Evolutionary conservation across 2,888 invertebrate genomes (phyloP).

Genomic region (Lucinisca nassula): DNA sequence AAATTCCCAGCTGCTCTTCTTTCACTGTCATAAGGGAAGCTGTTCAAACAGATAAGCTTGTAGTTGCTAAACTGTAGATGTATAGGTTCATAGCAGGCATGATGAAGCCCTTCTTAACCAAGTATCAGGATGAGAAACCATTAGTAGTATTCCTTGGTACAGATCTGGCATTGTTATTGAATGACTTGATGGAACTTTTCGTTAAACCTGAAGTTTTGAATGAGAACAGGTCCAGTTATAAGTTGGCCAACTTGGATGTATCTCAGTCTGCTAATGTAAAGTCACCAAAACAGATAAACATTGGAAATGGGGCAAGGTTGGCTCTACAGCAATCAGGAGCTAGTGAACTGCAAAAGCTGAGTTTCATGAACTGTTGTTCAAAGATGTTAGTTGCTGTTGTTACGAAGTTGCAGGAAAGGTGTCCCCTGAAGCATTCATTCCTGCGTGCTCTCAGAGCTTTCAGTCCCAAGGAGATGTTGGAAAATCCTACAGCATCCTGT

Average conservation of each 20-base stretch:
- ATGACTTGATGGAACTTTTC: slow-evolving; percentile 9
- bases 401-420: background rate
- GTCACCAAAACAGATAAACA: background rate
- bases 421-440: slow-evolving; percentile 4
- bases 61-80: background rate
- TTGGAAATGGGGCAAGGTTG: slow-evolving; percentile 1
- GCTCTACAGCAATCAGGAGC: slow-evolving; percentile 4
- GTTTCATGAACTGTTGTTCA: background rate
- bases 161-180: background rate
- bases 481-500: background rate
- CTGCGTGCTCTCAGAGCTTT: background rate
- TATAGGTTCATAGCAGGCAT: background rate
- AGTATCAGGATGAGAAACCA: slow-evolving; percentile 2
- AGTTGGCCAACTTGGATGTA: background rate
- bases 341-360: slow-evolving; percentile 1
- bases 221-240: background rate
- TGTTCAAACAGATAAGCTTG: background rate
- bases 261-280: background rate
- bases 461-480: background rate
- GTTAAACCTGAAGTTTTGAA: background rate
- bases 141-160: slow-evolving; percentile 1
- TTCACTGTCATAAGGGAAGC: background rate
- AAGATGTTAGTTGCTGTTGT: slow-evolving; percentile 7
- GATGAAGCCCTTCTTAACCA: slow-evolving; percentile 8
- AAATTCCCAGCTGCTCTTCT: slow-evolving; percentile 2